Evolutionary conservation across 2,888 invertebrate genomes (phyloP), one percentile per base, ranked within the genome.

Genomic region (Caenorhabditis sp.): DNA sequence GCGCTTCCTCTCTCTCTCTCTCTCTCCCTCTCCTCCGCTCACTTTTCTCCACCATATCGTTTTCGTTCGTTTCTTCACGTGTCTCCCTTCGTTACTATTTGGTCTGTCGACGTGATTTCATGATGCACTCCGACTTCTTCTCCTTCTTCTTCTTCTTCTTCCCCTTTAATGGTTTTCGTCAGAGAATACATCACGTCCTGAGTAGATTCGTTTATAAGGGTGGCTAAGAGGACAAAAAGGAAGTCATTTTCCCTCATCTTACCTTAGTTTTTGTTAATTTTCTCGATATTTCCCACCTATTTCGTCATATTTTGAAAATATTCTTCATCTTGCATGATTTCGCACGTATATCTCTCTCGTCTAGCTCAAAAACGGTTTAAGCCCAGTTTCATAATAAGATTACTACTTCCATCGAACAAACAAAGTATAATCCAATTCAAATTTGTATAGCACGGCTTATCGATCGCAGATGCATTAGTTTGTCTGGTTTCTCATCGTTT

Each of bases 51-150:
- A 26, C 55, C 53, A 41, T 62, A 62, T 68, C 68, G 56, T 65
- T 75, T 68, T 70, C 62, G 53, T 58, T 75, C 46, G 58, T 68
- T n/a, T 75, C 58, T 58, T 56, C 62, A 53, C 66, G 65, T 65
- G 53, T 48, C 32, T 56, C 20, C 27, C 17, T 32, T 50, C 62
- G 63, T 72, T 62, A 72, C 58, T 63, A 63, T 72, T 72, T 72
- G 63, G 72, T 63, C 63, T 63, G 63, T 43, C 56, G 72, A 72
- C 72, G 72, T 72, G 72, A 62, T 41, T 66, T 46, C 32, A 45
- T 32, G 20, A 32, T 70, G 68, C 52, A 70, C 68, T 70, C 68
- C n/a, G 58, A 53, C 17, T 27, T 5, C 17, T 43, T 35, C 5
- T 20, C 27, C 9, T 48, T 32, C 20, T n/a, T 56, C 26, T 56